Evolutionary conservation across 1,140 invertebrate species (phyloP), one percentile per base, ranked within the genome.

Genomic region (Drosophila pallidifrons): DNA sequence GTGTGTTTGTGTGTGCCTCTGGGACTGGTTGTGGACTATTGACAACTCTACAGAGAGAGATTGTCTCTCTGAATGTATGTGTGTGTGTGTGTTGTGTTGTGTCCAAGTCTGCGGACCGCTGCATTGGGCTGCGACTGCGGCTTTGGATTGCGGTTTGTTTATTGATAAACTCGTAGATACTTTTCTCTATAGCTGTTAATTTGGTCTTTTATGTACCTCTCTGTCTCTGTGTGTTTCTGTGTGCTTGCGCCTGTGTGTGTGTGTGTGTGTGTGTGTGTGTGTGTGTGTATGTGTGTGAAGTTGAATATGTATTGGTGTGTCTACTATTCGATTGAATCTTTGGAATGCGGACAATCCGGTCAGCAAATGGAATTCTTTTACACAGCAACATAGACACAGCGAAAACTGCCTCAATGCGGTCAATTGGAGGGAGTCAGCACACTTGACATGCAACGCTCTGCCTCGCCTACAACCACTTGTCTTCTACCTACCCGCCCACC

Each of bases 271-370:
- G 38, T 61, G 41, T 68, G 13, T 73, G 5, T 45, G 20, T 64
- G 28, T 64, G 32, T 59, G 15, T 55, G 35, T 67, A 49, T 69
- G 47, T 32, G 46, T 46, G 16, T 52, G 60, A 20, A 47, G 46
- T 47, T 10, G 49, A 5, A 7, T 28, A 52, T 61, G 45, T 72
- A 54, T 60, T 43, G 55, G 68, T 76, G 75, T 67, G 67, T 58
- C 65, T 74, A 79, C 71, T 77, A 85, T 82, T 76, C 77, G 80
- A 77, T 87, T 81, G 71, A 79, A 82, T 87, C 69, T 83, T 64
- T 80, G 83, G 89, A 91, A 91, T 91, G 89, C 79, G 88, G 89
- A 85, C 79, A 91, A 91, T 91, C 89, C 79, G 75, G 89, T 91
- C 78, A 72, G 71, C 72, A 77, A 81, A 81, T 91, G 79, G 79